Conservation (phyloP, 2,888 invertebrate genomes). For the Branchellion lobata region DNA sequence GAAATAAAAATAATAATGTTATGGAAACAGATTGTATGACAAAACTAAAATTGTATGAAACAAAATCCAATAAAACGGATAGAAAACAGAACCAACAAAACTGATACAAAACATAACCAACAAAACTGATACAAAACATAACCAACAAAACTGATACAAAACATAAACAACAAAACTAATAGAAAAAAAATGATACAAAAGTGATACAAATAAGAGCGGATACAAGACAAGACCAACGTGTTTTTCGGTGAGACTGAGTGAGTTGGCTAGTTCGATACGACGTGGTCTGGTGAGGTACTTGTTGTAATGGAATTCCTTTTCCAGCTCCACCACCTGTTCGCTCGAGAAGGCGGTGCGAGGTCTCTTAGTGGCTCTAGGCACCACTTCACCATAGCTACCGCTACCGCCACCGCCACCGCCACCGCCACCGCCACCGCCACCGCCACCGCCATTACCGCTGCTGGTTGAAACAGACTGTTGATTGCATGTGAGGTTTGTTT, state of each 20-base stretch:
- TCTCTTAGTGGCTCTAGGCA: slow-evolving; percentile 60
- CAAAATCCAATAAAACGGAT: neutral
- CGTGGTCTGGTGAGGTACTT: slow-evolving; percentile 63
- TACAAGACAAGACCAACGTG: too few relatives aligned
- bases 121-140: neutral
- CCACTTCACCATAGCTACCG: neutral
- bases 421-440: too few relatives aligned
- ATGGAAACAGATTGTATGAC: too few relatives aligned
- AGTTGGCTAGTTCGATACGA: slow-evolving; percentile 35
- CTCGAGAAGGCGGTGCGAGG: slow-evolving; percentile 81
- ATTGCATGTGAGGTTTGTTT: too few relatives aligned
- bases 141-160: neutral
- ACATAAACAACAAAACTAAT: neutral
- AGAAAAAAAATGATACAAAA: neutral
- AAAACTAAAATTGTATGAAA: too few relatives aligned
- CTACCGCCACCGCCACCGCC: too few relatives aligned
- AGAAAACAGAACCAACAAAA: neutral
- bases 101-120: too few relatives aligned
- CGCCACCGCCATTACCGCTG: neutral
- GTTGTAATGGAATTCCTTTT: slow-evolving; percentile 52
- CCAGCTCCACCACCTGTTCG: slow-evolving; percentile 65
- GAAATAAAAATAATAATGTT: too few relatives aligned
- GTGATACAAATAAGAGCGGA: neutral
- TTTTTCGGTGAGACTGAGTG: slow-evolving; percentile 36
- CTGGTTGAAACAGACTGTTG: slow-evolving; percentile 4